Conservation (phyloP, 2,888 invertebrate species). For the Homarus gammarus region DNA sequence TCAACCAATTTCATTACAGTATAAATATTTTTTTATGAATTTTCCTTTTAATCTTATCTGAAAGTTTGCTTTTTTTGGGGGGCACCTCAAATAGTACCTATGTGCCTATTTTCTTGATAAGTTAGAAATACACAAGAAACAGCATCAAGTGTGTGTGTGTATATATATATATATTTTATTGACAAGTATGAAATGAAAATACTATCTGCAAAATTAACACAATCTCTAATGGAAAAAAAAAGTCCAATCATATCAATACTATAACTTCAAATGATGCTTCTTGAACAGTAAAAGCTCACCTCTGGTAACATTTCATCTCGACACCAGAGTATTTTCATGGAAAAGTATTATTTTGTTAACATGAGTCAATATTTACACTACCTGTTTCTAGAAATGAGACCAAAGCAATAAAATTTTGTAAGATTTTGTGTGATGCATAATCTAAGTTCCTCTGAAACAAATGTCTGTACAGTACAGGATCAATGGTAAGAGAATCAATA, state of each 20-base stretch:
- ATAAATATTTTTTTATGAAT: not conserved
- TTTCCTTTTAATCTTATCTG: not conserved
- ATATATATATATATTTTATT: not conserved
- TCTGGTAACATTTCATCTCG: not conserved
- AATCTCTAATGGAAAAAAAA: not conserved
- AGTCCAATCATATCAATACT: not conserved
- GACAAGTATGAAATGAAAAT: not conserved
- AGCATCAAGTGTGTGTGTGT: no score
- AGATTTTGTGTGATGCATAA: not conserved
- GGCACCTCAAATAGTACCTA: not conserved
- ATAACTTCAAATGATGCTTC: not conserved
- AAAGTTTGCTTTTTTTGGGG: no score
- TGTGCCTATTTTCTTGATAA: not conserved
- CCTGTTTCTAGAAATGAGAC: not conserved
- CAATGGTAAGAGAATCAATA: no score
- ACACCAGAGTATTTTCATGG: not conserved
- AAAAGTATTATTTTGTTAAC: not conserved
- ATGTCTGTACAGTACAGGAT: not conserved
- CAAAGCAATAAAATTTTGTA: not conserved
- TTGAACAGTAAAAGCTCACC: not conserved
- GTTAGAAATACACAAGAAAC: not conserved
- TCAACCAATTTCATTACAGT: slow-evolving; percentile 3
- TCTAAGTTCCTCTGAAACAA: not conserved
- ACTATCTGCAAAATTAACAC: not conserved
- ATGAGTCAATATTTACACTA: not conserved